phyloP scores from a whole-genome alignment of 2,113 vertebrate genomes.

The Piliocolobus tephrosceles region DNA sequence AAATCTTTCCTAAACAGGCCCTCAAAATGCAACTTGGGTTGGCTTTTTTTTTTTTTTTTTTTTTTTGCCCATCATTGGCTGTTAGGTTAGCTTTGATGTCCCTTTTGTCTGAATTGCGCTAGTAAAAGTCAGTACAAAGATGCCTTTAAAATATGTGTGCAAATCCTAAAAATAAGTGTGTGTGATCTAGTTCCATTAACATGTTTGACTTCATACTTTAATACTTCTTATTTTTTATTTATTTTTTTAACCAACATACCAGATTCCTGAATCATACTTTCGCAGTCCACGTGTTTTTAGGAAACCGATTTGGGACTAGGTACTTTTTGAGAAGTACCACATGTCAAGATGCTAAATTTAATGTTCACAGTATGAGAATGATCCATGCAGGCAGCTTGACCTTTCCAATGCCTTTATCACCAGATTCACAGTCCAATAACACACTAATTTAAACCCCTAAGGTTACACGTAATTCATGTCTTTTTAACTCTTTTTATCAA shows the following conservation, averaged over 20 bases:
- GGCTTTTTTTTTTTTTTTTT: background rate
- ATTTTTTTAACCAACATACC: background rate
- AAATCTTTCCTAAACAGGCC: background rate
- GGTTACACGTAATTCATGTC: background rate
- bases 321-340: constrained; percentile 12
- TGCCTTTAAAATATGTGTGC: background rate
- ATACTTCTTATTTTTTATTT: background rate
- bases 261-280: background rate
- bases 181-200: background rate
- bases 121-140: background rate
- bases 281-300: background rate
- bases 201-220: background rate
- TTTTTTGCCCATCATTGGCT: no score
- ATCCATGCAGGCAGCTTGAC: background rate
- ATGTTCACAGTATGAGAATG: background rate
- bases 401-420: background rate
- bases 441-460: background rate
- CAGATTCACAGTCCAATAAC: background rate
- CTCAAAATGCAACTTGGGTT: background rate
- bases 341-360: background rate
- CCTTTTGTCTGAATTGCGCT: background rate
- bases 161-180: background rate
- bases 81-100: background rate
- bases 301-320: background rate
- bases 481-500: constrained; percentile 8